Percentiles rank a stretch among this genome's conserved stretches.
Evolutionary conservation across 2,113 vertebrate genomes (phyloP).

Genomic region (Mesoclemmys tuberculata): DNA sequence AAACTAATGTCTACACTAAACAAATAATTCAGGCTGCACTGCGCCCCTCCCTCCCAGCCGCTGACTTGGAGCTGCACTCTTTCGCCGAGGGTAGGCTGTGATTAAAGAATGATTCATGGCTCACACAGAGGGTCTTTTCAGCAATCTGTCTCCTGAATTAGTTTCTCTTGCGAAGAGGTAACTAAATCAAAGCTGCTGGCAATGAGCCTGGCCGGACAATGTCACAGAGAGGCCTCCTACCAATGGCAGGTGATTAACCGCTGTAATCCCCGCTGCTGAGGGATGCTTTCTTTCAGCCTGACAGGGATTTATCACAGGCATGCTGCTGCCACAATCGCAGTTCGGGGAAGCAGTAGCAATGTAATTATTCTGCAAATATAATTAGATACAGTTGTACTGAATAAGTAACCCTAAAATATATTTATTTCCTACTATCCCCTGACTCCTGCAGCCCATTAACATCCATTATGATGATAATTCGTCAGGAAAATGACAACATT

Average conservation of each 20-base stretch:
- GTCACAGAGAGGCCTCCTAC: conserved; percentile 72
- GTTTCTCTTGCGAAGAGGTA: conserved; percentile 77
- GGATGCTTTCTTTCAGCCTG: conserved; percentile 43
- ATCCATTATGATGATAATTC: conserved; percentile 71
- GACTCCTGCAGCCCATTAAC: conserved; percentile 66
- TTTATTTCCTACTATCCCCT: conserved; percentile 67
- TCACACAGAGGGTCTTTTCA: conserved; percentile 75
- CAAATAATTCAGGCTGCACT: neutral
- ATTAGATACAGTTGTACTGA: conserved; percentile 75
- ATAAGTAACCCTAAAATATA: conserved; percentile 75
- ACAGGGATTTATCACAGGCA: conserved; percentile 72
- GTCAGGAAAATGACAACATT: conserved; percentile 75
- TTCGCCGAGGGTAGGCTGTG: conserved; percentile 77
- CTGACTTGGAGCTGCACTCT: neutral
- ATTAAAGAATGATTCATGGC: conserved; percentile 90
- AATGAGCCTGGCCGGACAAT: conserved; percentile 74
- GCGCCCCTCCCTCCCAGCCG: neutral
- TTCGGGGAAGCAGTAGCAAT: conserved; percentile 7
- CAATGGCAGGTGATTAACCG: conserved; percentile 71
- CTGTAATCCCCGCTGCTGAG: conserved; percentile 66
- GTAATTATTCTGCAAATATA: conserved; percentile 75
- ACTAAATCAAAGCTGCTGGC: conserved; percentile 83
- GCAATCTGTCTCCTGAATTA: conserved; percentile 82
- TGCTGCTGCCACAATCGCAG: conserved; percentile 60
- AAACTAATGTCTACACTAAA: fast-evolving